Conservation (phyloP, 2,113 vertebrate species). For the Apistogramma diplotaenia region DNA sequence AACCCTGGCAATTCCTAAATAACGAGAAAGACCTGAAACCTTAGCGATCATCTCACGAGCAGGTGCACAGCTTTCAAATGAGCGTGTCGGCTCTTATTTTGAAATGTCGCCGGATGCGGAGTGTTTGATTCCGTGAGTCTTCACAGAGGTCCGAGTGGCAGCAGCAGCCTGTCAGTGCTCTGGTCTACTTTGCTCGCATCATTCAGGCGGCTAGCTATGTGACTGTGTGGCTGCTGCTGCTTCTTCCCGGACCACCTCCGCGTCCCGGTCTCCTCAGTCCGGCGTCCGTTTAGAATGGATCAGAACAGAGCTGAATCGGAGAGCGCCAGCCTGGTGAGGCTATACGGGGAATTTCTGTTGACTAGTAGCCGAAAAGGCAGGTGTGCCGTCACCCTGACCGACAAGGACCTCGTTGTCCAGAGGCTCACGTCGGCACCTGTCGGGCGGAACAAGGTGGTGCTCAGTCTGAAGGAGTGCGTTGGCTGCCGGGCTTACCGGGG, state of each 20-base stretch:
- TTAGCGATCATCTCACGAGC: not conserved
- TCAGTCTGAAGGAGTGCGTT: slow-evolving; percentile 72
- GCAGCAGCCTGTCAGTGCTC: not conserved
- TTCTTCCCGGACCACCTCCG: slow-evolving; percentile 14
- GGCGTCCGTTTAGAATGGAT: slow-evolving; percentile 60
- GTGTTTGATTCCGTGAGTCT: accelerated
- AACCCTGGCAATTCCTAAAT: not conserved
- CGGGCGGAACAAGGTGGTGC: slow-evolving; percentile 52
- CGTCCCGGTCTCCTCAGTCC: not conserved
- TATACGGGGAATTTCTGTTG: slow-evolving; percentile 70
- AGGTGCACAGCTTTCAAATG: not conserved
- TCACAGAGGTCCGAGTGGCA: slow-evolving; percentile 23
- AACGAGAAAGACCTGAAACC: not conserved
- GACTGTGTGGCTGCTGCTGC: not conserved
- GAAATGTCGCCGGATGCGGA: slow-evolving; percentile 22
- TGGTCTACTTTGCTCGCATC: slow-evolving; percentile 18
- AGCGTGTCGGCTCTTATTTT: slow-evolving; percentile 35
- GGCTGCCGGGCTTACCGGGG: slow-evolving; percentile 66
- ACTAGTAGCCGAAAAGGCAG: slow-evolving; percentile 50
- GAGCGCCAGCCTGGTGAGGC: slow-evolving; percentile 8
- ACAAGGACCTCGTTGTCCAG: slow-evolving; percentile 67
- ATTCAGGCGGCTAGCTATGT: slow-evolving; percentile 13
- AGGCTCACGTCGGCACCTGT: slow-evolving; percentile 56
- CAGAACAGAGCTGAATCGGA: slow-evolving; percentile 25
- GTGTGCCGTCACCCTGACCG: slow-evolving; percentile 66